Evolutionary conservation across 2,113 vertebrate species (phyloP), one percentile per base, ranked within the genome.

Genomic region (Tragulus kanchil): DNA sequence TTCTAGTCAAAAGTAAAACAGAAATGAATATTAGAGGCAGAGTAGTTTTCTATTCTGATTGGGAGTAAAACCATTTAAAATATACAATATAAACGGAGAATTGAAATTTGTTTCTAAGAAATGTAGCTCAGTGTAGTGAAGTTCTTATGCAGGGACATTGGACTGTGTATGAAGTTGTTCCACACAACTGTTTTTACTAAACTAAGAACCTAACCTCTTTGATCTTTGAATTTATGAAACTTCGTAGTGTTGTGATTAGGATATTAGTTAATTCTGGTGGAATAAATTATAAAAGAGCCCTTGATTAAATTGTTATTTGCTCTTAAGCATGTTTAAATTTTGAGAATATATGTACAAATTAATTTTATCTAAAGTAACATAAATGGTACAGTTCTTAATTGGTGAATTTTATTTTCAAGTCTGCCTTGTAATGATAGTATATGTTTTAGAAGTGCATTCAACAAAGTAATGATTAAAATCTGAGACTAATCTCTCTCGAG

Each of bases 301-400:
- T 94, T 58, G 17, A 45, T 65, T 95, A 17, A 17, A 69, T 58
- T 92, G n/a, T 95, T 61, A n/a, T 61, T 96, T 82, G 28, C 50
- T 31, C 62, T 50, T 75, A 79, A 48, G 28, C 31, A 82, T 81
- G 6, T 79, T 73, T 88, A n/a, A 94, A 92, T 42, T 11, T 86
- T 59, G 36, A 77, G 42, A 8, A 45, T 69, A 52, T 56, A 10
- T 13, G 4, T 87, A 59, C 28, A 58, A 67, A 17, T 26, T 42
- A 62, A 77, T 62, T 45, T 92, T 65, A 85, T 86, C n/a, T 89
- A 62, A 96, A 81, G 36, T 67, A 86, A 54, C 71, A 42, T 50
- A 17, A 50, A 19, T 62, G 77, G 42, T 73, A 73, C 36, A 48
- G 54, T 90, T 62, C 48, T 64, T 64, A 62, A 25, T 67, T 36